Base-by-base conservation (phyloP, 1,140 invertebrate species). In the Proctacanthus coquilletti region DNA sequence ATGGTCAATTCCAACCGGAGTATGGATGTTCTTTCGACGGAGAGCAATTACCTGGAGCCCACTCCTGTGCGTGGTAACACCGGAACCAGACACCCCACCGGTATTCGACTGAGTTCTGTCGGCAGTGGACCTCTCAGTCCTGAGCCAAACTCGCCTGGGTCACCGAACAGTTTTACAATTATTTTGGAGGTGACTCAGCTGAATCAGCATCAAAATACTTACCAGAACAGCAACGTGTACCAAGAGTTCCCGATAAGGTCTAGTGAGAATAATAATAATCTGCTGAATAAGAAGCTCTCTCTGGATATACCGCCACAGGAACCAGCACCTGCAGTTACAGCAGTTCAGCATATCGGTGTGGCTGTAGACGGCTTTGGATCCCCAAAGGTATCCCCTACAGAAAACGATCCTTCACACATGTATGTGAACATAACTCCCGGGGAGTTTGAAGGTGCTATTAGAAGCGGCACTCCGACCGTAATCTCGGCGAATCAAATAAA, bases 371-470 rank as follows among this genome's bases (percentile, higher is more conserved):
- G n/a, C n/a, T n/a, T n/a, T n/a, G n/a, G n/a, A n/a, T n/a, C n/a
- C n/a, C n/a, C n/a, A n/a, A n/a, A n/a, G n/a, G n/a, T n/a, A n/a
- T 63, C 45, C 57, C 45, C 35, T 50, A 45, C 11, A 65, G 62
- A 66, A 51, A 50, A 59, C 30, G 52, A 61, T 36, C 39, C 51
- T 14, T 49, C 50, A 4, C 68, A 74, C 46, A 51, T 74, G 4
- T 80, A 80, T 50, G 74, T 80, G 61, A 82, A 80, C 50, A 58
- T 80, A 36, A 65, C 58, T 45, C 68, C 71, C 9, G 53, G 52
- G 20, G 45, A 51, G 40, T 17, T 25, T 18, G 6, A 38, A n/a
- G 9, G 34, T 14, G 9, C 36, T 31, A n/a, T n/a, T n/a, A n/a
- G n/a, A n/a, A 45, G 48, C 32, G 48, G 51, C 10, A 45, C 55